These are phyloP conservation scores for Scarus forsteni DNA, from an alignment of 2,797 vertebrate genomes.

Conservation along the genomic window DNA sequence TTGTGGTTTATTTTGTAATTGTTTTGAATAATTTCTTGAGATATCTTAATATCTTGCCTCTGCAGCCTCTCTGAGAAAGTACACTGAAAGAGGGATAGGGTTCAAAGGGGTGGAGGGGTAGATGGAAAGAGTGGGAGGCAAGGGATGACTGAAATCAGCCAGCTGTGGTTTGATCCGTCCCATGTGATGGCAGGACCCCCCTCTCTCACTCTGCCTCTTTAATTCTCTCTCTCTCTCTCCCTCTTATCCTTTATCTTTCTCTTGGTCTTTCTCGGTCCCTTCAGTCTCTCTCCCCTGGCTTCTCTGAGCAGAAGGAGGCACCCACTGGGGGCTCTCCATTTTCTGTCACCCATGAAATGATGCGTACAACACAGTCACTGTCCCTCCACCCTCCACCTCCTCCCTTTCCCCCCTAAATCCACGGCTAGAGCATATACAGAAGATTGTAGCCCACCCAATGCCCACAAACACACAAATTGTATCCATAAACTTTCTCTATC, in stretches of 20 bases:
- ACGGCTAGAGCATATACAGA: constrained; percentile 15
- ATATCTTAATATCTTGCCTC: constrained; percentile 6
- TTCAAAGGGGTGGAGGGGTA: constrained; percentile 50
- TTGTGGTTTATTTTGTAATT: no score
- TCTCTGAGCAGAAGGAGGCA: constrained; percentile 65
- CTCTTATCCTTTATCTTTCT: constrained; percentile 14
- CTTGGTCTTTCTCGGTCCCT: constrained; percentile 48
- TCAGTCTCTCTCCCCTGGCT: constrained; percentile 53
- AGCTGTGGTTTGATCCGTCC: constrained; percentile 79
- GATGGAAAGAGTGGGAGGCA: constrained; percentile 63
- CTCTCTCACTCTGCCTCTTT: constrained; percentile 37
- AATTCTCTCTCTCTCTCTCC: constrained; percentile 37
- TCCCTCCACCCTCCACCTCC: constrained; percentile 2
- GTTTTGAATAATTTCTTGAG: no score
- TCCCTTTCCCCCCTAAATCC: constrained; percentile 36
- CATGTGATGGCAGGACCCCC: constrained; percentile 61
- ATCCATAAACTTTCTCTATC: constrained; percentile 10
- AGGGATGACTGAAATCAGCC: constrained; percentile 74
- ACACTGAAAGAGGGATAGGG: constrained; percentile 37
- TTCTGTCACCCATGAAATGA: constrained; percentile 80
- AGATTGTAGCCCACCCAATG: not conserved
- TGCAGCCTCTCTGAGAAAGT: constrained; percentile 23
- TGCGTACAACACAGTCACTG: constrained; percentile 44
- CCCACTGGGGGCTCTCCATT: constrained; percentile 62
- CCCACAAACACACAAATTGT: constrained; percentile 13